Evolutionary conservation across 2,113 vertebrate species (phyloP).

Genomic region (Pseudonaja textilis): DNA sequence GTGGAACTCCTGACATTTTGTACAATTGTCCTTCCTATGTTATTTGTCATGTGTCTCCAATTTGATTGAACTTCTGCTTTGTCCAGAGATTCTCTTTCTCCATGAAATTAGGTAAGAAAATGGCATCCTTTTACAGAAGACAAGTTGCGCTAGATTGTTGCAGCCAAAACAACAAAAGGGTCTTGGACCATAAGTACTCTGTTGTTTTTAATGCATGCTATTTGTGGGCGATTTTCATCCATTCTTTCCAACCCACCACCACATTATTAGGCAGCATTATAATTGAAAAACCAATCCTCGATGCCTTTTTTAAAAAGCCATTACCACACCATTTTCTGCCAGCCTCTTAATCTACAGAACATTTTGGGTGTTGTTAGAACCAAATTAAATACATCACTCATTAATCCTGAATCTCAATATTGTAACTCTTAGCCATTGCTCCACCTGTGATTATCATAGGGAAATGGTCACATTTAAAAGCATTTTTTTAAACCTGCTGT

Average conservation of each 20-base stretch:
- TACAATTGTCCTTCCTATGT: neutral
- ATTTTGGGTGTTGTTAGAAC: neutral
- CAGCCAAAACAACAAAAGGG: neutral
- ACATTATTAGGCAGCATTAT: neutral
- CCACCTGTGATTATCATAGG: conserved; percentile 7
- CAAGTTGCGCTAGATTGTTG: neutral
- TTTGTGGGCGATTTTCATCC: conserved; percentile 6
- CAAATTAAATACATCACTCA: conserved; percentile 10
- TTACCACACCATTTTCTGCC: conserved; percentile 12
- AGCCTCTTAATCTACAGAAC: conserved; percentile 20
- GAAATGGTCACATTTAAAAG: conserved; percentile 12
- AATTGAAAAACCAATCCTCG: neutral
- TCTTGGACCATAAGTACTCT: neutral
- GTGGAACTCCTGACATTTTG: neutral
- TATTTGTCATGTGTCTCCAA: neutral
- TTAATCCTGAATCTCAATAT: conserved; percentile 16
- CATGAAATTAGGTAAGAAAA: neutral
- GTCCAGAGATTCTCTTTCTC: neutral
- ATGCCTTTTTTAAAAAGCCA: neutral
- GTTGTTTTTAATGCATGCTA: neutral
- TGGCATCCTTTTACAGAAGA: neutral
- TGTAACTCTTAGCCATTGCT: neutral
- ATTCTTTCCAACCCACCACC: neutral
- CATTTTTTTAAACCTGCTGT: neutral
- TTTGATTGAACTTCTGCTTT: neutral